Conservation (phyloP, 2,888 invertebrate genomes). For the Ichneumon xanthorius region DNA sequence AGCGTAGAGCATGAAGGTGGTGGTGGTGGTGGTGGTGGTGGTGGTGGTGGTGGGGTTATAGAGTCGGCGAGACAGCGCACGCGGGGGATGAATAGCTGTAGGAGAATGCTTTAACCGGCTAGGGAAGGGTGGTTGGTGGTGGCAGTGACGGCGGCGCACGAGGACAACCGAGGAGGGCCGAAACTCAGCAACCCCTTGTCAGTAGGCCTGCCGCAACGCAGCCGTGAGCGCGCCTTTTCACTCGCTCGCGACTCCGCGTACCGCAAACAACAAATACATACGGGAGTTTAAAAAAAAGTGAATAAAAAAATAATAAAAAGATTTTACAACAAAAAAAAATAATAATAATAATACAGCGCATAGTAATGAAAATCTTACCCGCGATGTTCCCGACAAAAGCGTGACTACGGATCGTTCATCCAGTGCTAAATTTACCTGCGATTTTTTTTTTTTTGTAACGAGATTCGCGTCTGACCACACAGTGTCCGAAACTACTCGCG, state of each 20-base stretch:
- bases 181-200: constrained; percentile 77
- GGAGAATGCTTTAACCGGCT: constrained; percentile 78
- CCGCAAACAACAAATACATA: constrained; percentile 11
- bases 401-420: neutral
- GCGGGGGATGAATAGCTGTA: constrained; percentile 79
- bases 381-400: neutral
- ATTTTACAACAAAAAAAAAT: neutral
- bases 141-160: constrained; percentile 75
- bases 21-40: constrained; percentile 10
- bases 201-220: constrained; percentile 82
- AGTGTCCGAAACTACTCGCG: neutral
- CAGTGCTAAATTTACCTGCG: neutral
- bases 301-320: neutral
- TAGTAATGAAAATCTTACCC: neutral
- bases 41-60: constrained; percentile 64
- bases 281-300: constrained; percentile 3
- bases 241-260: constrained; percentile 42
- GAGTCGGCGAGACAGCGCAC: constrained; percentile 69
- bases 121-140: constrained; percentile 66
- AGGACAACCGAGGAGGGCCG: constrained; percentile 76
- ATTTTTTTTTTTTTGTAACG: neutral
- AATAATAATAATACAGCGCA: neutral
- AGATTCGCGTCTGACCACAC: neutral
- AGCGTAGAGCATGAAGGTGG: constrained; percentile 32
- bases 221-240: constrained; percentile 79